Percentiles rank a stretch among this genome's conserved stretches.
phyloP scores from a whole-genome alignment of 2,888 invertebrate species.

The Nesidiocoris tenuis region DNA sequence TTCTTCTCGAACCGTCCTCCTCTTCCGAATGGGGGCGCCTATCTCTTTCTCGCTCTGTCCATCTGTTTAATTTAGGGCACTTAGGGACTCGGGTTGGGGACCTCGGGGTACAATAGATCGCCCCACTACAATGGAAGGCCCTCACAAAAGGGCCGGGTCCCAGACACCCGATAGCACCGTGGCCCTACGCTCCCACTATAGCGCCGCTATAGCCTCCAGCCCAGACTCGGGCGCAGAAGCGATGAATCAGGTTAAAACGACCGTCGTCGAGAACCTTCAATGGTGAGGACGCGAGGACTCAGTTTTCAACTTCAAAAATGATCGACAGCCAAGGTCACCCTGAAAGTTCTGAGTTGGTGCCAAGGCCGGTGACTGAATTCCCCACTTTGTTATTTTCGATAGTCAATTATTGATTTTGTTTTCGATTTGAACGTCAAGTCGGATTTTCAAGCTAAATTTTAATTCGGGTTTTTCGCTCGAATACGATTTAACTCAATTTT shows the following conservation, averaged over 20 bases:
- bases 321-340: too few relatives aligned
- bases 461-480: too few relatives aligned
- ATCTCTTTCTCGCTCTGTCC: background rate
- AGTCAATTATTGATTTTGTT: too few relatives aligned
- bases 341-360: too few relatives aligned
- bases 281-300: background rate
- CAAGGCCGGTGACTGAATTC: too few relatives aligned
- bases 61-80: slow-evolving; percentile 26
- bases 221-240: background rate
- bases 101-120: slow-evolving; percentile 14
- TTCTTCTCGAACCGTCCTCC: background rate
- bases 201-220: background rate
- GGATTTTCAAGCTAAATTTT: too few relatives aligned
- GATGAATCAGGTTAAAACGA: background rate
- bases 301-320: background rate
- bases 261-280: background rate
- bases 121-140: slow-evolving; percentile 7
- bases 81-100: slow-evolving; percentile 6
- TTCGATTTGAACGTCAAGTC: too few relatives aligned
- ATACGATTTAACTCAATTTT: too few relatives aligned
- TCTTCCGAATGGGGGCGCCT: background rate
- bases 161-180: slow-evolving; percentile 13
- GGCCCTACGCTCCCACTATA: background rate
- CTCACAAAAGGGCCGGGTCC: slow-evolving; percentile 6
- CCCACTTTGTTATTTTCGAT: too few relatives aligned